These are phyloP conservation scores for Zaprionus lineosus DNA, from an alignment of 2,888 invertebrate species.

Conservation along the genomic window DNA sequence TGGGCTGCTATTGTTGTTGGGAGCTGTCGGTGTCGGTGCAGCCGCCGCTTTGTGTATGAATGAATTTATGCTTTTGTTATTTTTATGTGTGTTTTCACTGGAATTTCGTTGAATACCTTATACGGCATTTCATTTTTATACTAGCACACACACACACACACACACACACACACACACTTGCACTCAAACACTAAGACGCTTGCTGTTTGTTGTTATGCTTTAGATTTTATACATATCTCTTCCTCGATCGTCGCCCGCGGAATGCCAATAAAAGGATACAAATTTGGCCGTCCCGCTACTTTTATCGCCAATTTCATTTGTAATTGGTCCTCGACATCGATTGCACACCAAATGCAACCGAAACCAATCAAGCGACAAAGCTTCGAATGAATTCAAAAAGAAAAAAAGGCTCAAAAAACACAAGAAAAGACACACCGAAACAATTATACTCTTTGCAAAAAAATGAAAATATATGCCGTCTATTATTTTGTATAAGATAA, in stretches of 20 bases:
- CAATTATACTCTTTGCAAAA: slow-evolving; percentile 3
- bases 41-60: slow-evolving; percentile 53
- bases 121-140: slow-evolving; percentile 34
- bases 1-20: slow-evolving; percentile 30
- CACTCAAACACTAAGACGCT: too few relatives aligned
- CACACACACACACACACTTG: not conserved
- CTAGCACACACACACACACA: not conserved
- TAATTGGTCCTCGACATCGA: slow-evolving; percentile 25
- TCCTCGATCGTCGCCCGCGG: slow-evolving; percentile 5
- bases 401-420: too few relatives aligned
- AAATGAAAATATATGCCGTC: too few relatives aligned
- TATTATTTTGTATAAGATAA: not conserved
- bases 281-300: slow-evolving; percentile 31
- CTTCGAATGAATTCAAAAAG: too few relatives aligned
- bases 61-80: slow-evolving; percentile 72
- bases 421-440: slow-evolving; percentile 6
- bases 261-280: slow-evolving; percentile 42
- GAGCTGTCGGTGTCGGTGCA: slow-evolving; percentile 10
- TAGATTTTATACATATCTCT: slow-evolving; percentile 8
- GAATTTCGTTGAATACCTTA: slow-evolving; percentile 64
- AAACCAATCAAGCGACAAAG: slow-evolving; percentile 20
- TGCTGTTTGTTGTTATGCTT: slow-evolving; percentile 23
- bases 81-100: slow-evolving; percentile 62
- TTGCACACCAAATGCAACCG: slow-evolving; percentile 13
- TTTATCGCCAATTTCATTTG: slow-evolving; percentile 31